Evolutionary conservation across 2,888 invertebrate species (phyloP).

Genomic region (Cryptus viduatorius): DNA sequence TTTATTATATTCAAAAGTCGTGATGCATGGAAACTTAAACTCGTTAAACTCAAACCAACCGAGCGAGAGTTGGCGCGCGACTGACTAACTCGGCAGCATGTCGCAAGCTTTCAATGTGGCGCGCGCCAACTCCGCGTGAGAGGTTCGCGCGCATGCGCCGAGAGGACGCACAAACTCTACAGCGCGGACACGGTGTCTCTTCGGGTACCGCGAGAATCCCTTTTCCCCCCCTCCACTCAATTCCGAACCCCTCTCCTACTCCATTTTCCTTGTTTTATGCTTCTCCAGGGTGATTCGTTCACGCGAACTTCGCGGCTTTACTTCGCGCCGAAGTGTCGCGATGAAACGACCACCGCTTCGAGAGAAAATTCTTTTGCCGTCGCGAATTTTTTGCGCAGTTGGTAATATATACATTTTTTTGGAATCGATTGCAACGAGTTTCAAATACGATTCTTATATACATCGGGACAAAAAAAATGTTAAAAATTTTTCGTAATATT

Average conservation of each 20-base stretch:
- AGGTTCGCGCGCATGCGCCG: slow-evolving; percentile 77
- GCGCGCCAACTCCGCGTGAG: slow-evolving; percentile 76
- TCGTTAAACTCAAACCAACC: slow-evolving; percentile 70
- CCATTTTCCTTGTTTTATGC: slow-evolving; percentile 85
- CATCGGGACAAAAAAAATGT: too few relatives aligned
- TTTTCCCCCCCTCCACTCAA: slow-evolving; percentile 85
- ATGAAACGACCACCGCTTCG: not conserved
- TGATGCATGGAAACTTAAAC: slow-evolving; percentile 20
- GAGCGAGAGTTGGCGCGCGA: slow-evolving; percentile 83
- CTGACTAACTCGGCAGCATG: slow-evolving; percentile 82
- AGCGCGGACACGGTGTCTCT: slow-evolving; percentile 51
- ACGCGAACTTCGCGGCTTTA: not conserved
- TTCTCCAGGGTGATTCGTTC: slow-evolving; percentile 71
- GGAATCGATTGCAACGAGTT: too few relatives aligned
- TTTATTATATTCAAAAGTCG: slow-evolving; percentile 21
- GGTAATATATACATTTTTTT: too few relatives aligned
- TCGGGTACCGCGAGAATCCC: slow-evolving; percentile 84
- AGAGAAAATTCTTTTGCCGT: not conserved
- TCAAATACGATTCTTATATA: too few relatives aligned
- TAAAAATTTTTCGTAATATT: too few relatives aligned
- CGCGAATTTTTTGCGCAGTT: not conserved
- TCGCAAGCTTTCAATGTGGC: slow-evolving; percentile 84
- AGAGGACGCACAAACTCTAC: slow-evolving; percentile 34
- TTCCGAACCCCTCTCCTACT: slow-evolving; percentile 74
- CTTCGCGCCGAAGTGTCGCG: slow-evolving; percentile 9